Conservation (phyloP, 2,888 invertebrate species). For the Campaea margaritaria region DNA sequence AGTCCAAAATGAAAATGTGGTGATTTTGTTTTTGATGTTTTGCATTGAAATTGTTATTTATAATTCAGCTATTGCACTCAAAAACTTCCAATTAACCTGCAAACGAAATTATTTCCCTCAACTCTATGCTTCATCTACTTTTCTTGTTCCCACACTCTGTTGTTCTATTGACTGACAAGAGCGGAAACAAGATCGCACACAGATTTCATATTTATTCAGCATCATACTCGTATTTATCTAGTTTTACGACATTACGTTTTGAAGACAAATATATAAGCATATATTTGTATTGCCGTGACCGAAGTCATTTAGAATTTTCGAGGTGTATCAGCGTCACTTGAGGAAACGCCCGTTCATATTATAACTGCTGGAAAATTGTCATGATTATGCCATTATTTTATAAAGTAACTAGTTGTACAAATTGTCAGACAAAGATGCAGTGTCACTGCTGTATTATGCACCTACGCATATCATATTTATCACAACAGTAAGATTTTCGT, state of each 20-base stretch:
- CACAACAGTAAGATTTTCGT: too few relatives aligned
- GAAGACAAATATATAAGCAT: slow-evolving; percentile 14
- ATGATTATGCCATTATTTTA: too few relatives aligned
- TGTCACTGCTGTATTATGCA: too few relatives aligned
- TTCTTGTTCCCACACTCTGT: slow-evolving; percentile 8
- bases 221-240: slow-evolving; percentile 21
- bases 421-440: too few relatives aligned
- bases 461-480: too few relatives aligned
- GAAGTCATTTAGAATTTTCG: slow-evolving; percentile 24
- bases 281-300: slow-evolving; percentile 15
- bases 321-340: not conserved
- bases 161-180: slow-evolving; percentile 15
- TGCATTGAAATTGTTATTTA: too few relatives aligned
- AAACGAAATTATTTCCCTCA: not conserved
- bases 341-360: not conserved
- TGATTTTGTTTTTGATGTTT: too few relatives aligned
- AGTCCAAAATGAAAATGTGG: too few relatives aligned
- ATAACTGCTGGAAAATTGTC: not conserved
- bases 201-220: slow-evolving; percentile 21
- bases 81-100: too few relatives aligned
- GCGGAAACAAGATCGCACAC: slow-evolving; percentile 26
- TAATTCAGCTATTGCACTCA: too few relatives aligned
- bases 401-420: too few relatives aligned
- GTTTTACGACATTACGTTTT: slow-evolving; percentile 22
- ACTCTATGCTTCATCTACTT: not conserved